Percentiles rank a stretch among this genome's conserved stretches.
Conservation (phyloP, 1,140 invertebrate genomes). For the Drosophila lacertosa region DNA sequence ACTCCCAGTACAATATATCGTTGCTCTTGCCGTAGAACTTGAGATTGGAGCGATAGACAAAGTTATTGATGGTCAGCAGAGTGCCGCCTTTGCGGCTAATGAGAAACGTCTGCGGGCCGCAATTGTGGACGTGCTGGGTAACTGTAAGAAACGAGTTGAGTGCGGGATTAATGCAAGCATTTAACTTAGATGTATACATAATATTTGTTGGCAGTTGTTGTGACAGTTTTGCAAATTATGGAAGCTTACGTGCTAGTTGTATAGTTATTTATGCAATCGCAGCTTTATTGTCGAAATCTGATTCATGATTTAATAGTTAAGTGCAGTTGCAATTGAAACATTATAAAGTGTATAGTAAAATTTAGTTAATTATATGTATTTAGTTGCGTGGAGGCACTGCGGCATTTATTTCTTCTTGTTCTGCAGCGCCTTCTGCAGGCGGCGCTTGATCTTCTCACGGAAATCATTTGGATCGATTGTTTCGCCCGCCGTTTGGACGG, state of each 20-base stretch:
- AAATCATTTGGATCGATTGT: slow-evolving; percentile 72
- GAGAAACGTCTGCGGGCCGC: slow-evolving; percentile 76
- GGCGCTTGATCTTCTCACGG: slow-evolving; percentile 78
- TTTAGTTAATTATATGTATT: slow-evolving; percentile 9
- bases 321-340: slow-evolving; percentile 5
- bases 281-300: slow-evolving; percentile 60
- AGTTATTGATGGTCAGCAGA: slow-evolving; percentile 79
- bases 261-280: slow-evolving; percentile 23
- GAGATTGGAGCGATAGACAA: slow-evolving; percentile 82
- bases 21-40: slow-evolving; percentile 73
- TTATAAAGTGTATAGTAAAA: slow-evolving; percentile 16
- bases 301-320: slow-evolving; percentile 22
- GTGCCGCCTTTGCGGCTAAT: slow-evolving; percentile 82
- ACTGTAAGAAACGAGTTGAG: slow-evolving; percentile 52
- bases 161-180: background rate
- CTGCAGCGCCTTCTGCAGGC: slow-evolving; percentile 71
- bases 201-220: background rate
- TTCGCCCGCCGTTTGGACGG: background rate
- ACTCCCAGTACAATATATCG: slow-evolving; percentile 83
- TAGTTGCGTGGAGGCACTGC: slow-evolving; percentile 16
- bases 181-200: background rate
- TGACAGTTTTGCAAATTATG: background rate
- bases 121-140: slow-evolving; percentile 76
- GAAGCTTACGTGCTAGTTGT: slow-evolving; percentile 48
- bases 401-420: slow-evolving; percentile 74